Base-by-base conservation (phyloP, 2,113 vertebrate genomes). In the Callipepla squamata region DNA sequence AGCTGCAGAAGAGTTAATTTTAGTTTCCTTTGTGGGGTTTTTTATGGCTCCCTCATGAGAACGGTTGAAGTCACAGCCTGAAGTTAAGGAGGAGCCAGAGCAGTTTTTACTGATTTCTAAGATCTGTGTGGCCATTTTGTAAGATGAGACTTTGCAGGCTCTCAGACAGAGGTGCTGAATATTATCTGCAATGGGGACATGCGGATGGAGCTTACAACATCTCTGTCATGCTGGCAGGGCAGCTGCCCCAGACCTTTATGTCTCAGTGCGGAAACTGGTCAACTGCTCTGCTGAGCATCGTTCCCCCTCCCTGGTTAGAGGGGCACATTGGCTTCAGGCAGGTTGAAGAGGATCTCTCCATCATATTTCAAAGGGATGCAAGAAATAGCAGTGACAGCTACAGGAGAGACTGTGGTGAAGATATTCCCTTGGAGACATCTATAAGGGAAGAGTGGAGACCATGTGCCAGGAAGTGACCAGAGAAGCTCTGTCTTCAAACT, bases 1-100 rank as follows among this genome's bases (percentile, higher is more conserved):
- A 95, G 73, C 50, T 21, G 17, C 13, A 65, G 76, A 92, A 78
- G 30, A 81, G 85, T 66, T 95, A 93, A 94, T 93, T 96, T 92
- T 96, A 94, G 92, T 51, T 76, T 58, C 86, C 90, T 91, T 78
- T 67, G 45, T 67, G 66, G 47, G 77, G 47, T 11, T 11, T 78
- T 77, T 83, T 61, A 87, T 69, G 50, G 36, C 40, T 91, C 45
- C 45, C 48, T 96, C 72, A 32, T 26, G 42, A 87, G 32, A 44
- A 23, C 11, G 16, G 30, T 76, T 92, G 48, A 96, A 78, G 51
- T 86, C 83, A 73, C 4, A 2, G 59, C 53, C 75, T 57, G 42
- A 50, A 92, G 62, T 17, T 91, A 84, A 93, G 67, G 55, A 66
- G 47, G 19, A 38, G 53, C n/a, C 51, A 51, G 70, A 79, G n/a